Evolutionary conservation across 2,797 vertebrate genomes (phyloP).

Genomic region (Sebastes vulpes): DNA sequence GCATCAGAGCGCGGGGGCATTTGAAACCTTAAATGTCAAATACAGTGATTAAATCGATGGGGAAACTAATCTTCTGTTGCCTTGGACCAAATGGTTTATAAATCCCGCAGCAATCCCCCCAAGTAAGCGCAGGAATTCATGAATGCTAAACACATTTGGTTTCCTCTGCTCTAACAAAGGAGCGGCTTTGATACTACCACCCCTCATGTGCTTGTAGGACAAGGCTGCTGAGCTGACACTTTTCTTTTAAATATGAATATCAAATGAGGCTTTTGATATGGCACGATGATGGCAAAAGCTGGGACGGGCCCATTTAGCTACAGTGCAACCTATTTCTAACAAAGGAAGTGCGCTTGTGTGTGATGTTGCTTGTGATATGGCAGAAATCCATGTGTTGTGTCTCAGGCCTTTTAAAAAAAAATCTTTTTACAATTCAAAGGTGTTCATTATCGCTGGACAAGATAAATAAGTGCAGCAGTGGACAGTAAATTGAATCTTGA

Average conservation of each 20-base stretch:
- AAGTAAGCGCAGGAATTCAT: conserved; percentile 72
- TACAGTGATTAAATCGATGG: conserved; percentile 64
- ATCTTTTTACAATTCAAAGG: background rate
- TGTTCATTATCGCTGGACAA: conserved; percentile 7
- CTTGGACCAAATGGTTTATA: conserved; percentile 72
- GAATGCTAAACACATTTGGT: conserved; percentile 69
- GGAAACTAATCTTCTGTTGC: conserved; percentile 69
- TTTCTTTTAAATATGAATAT: conserved; percentile 73
- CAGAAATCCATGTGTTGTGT: background rate
- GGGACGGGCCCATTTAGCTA: conserved; percentile 18
- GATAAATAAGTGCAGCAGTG: conserved; percentile 22
- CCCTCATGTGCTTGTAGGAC: conserved; percentile 48
- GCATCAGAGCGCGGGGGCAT: conserved; percentile 27
- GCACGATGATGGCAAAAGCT: conserved; percentile 35
- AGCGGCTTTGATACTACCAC: conserved; percentile 63
- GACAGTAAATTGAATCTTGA: conserved; percentile 45
- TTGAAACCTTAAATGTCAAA: conserved; percentile 67
- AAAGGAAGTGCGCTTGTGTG: conserved; percentile 17
- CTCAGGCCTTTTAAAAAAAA: background rate
- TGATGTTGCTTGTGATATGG: conserved; percentile 1
- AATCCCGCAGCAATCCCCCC: conserved; percentile 67
- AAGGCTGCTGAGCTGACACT: conserved; percentile 71
- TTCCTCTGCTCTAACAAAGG: conserved; percentile 61
- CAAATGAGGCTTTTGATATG: conserved; percentile 67
- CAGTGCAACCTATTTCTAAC: conserved; percentile 8